A percentile compares a stretch with the other conserved stretches of the same genome.
Conservation (phyloP, 2,113 vertebrate species). For the Phocoena phocoena region DNA sequence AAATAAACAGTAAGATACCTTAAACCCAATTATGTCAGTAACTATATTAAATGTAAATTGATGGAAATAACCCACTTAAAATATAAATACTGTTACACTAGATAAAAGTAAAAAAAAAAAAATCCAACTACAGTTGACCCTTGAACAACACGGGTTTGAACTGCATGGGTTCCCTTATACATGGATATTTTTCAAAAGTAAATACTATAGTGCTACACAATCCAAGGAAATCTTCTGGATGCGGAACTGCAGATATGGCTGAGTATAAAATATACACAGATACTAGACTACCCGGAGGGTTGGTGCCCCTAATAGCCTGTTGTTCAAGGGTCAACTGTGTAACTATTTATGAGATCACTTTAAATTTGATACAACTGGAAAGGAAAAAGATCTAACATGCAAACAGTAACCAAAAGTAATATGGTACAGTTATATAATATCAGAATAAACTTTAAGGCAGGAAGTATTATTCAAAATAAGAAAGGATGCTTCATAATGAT, state of each 20-base stretch:
- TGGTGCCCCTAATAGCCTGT: not conserved
- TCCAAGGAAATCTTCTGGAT: not conserved
- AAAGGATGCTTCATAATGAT: not conserved
- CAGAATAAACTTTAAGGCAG: conserved; percentile 10
- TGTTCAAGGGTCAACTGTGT: not conserved
- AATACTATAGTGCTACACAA: not conserved
- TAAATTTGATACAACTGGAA: not conserved
- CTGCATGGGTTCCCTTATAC: not conserved
- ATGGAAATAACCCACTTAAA: not conserved
- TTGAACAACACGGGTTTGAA: not conserved
- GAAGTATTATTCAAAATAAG: not conserved
- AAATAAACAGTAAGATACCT: not conserved
- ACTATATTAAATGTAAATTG: not conserved
- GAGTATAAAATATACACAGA: not conserved
- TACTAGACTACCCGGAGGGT: not conserved
- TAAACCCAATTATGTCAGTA: not conserved
- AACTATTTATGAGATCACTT: not conserved
- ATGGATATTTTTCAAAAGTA: not conserved
- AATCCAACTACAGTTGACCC: not conserved
- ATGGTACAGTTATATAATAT: not conserved
- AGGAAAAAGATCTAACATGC: not conserved
- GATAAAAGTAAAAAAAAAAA: not conserved
- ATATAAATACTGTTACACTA: not conserved
- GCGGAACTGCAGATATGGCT: not conserved
- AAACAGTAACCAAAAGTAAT: conserved; percentile 5